Evolutionary conservation across 2,888 invertebrate species (phyloP).

Genomic region (Eremobia ochroleuca): DNA sequence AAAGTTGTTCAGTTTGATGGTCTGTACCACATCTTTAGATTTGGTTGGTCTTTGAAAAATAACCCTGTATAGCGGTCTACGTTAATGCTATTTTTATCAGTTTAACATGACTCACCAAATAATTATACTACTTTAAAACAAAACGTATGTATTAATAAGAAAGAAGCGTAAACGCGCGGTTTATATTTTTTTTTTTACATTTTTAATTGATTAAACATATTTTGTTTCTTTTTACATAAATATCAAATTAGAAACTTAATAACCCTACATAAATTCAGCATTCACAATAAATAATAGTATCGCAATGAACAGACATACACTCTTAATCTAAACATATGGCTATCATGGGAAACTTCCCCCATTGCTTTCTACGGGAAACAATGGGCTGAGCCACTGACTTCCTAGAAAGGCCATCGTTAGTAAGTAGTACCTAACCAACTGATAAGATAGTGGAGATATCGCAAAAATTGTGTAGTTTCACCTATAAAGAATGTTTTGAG

Average conservation of each 20-base stretch:
- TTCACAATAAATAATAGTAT: conserved; percentile 19
- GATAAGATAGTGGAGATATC: conserved; percentile 50
- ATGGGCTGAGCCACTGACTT: conserved; percentile 41
- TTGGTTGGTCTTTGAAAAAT: too few species aligned
- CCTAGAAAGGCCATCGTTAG: conserved; percentile 58
- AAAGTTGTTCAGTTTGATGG: too few species aligned
- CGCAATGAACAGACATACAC: conserved; percentile 20
- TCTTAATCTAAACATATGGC: conserved; percentile 28
- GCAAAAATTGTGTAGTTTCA: conserved; percentile 30
- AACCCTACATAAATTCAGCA: conserved; percentile 21
- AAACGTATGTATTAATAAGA: too few species aligned
- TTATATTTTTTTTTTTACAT: too few species aligned
- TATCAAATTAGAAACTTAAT: background rate
- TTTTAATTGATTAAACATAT: background rate
- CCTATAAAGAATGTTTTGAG: conserved; percentile 38
- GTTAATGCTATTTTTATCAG: too few species aligned
- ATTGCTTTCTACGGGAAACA: conserved; percentile 51
- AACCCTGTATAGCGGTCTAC: too few species aligned
- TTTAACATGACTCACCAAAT: too few species aligned
- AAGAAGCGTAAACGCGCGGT: too few species aligned
- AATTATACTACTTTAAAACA: too few species aligned
- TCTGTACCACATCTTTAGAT: too few species aligned
- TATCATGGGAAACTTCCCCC: conserved; percentile 44
- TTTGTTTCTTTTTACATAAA: background rate
- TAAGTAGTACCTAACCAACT: conserved; percentile 35